phyloP scores from a whole-genome alignment of 2,113 vertebrate genomes.

The Paracyprichromis sp. region DNA sequence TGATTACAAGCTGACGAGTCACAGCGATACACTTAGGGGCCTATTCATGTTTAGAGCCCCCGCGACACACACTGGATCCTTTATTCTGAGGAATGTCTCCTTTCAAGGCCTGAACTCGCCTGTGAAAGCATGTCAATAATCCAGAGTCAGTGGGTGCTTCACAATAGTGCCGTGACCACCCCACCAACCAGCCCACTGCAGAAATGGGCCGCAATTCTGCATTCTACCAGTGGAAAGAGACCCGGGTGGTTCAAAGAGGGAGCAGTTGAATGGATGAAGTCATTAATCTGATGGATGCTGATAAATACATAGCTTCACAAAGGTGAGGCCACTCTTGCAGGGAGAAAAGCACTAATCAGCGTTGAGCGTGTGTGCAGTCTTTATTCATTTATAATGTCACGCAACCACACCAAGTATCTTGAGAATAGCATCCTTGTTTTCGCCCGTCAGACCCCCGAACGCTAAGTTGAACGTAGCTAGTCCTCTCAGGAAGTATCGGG shows the following conservation, averaged over 20 bases:
- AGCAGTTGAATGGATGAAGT: slow-evolving; percentile 28
- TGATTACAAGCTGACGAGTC: slow-evolving; percentile 74
- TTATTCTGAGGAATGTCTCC: slow-evolving; percentile 78
- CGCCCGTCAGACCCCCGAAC: background rate
- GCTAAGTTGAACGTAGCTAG: background rate
- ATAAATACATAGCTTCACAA: slow-evolving; percentile 38
- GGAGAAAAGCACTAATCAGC: background rate
- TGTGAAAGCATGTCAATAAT: slow-evolving; percentile 76
- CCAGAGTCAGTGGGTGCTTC: slow-evolving; percentile 61
- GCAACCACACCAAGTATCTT: background rate
- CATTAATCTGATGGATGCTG: slow-evolving; percentile 53
- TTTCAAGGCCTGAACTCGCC: slow-evolving; percentile 75
- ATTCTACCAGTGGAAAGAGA: slow-evolving; percentile 35
- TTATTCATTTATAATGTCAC: slow-evolving; percentile 1
- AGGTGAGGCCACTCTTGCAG: background rate
- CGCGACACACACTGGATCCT: slow-evolving; percentile 68
- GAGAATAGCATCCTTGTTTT: slow-evolving; percentile 17
- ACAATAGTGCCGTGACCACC: slow-evolving; percentile 44
- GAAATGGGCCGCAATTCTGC: slow-evolving; percentile 49
- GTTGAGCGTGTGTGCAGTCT: background rate
- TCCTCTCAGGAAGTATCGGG: slow-evolving; percentile 42
- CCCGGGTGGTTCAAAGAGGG: background rate
- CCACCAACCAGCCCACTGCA: slow-evolving; percentile 29
- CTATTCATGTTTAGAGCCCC: slow-evolving; percentile 63
- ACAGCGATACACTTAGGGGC: slow-evolving; percentile 66